Evolutionary conservation across 2,888 invertebrate species (phyloP).

Genomic region (Ormyrus pomaceus): DNA sequence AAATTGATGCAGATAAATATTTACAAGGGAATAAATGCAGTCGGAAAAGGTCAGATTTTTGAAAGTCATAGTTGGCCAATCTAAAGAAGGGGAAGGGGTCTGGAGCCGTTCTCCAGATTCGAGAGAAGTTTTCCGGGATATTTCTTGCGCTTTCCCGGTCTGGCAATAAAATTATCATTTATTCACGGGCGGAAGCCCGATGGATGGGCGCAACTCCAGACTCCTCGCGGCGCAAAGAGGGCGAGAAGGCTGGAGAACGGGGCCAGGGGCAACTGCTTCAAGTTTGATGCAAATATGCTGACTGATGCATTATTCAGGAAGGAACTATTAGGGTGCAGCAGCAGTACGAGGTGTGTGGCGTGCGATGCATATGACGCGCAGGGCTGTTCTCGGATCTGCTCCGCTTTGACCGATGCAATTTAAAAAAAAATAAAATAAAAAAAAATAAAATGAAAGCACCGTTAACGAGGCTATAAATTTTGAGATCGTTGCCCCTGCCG

Average conservation of each 20-base stretch:
- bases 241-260: conserved; percentile 19
- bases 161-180: conserved; percentile 71
- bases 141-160: conserved; percentile 63
- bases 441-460: not conserved
- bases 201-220: conserved; percentile 55
- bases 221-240: conserved; percentile 17
- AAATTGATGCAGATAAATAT: not conserved
- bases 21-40: not conserved
- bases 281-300: conserved; percentile 71
- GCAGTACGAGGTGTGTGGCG: conserved; percentile 26
- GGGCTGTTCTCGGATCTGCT: conserved; percentile 53
- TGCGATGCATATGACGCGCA: not conserved
- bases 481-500: not conserved
- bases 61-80: conserved; percentile 51
- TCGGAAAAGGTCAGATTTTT: no score
- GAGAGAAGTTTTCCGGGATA: conserved; percentile 60
- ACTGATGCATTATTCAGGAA: conserved; percentile 71
- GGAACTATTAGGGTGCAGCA: conserved; percentile 68
- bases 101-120: no score
- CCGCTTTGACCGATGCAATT: conserved; percentile 56
- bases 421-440: not conserved
- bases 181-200: conserved; percentile 63
- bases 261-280: conserved; percentile 65
- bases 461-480: conserved; percentile 34
- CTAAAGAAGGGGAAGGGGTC: conserved; percentile 60